A percentile compares a stretch with the other conserved stretches of the same genome.
Evolutionary conservation across 2,113 vertebrate genomes (phyloP).

Genomic region (Delphinus delphis): DNA sequence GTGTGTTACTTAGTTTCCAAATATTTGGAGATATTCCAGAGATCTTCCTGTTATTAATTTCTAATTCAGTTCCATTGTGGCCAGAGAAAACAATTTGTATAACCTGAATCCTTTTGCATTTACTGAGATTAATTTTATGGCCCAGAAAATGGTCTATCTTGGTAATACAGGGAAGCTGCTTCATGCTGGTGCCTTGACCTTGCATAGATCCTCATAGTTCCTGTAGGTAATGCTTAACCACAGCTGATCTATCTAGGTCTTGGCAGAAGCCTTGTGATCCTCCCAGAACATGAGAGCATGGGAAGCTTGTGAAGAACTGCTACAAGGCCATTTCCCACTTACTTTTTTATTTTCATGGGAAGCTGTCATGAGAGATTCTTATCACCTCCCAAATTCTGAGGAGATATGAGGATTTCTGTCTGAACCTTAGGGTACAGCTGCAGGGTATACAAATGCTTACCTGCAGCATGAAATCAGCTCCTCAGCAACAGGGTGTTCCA

Average conservation of each 20-base stretch:
- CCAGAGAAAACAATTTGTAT: background rate
- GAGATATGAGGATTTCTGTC: background rate
- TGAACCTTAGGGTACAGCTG: background rate
- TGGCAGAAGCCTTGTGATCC: background rate
- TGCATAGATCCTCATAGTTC: background rate
- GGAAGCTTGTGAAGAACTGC: background rate
- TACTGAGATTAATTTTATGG: background rate
- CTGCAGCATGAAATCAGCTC: background rate
- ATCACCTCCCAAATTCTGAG: background rate
- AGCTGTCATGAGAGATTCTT: background rate
- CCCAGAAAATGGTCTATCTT: background rate
- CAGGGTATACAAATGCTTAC: background rate
- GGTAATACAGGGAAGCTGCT: background rate
- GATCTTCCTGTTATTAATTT: background rate
- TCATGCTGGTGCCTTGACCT: background rate
- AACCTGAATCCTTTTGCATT: background rate
- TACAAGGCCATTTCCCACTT: background rate
- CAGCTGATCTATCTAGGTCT: background rate
- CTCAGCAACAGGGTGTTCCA: no score
- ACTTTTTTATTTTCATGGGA: background rate
- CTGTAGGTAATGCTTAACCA: background rate
- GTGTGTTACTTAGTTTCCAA: background rate
- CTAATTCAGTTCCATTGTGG: background rate
- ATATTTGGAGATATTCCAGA: background rate
- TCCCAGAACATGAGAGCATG: background rate